Percentiles rank a stretch among this genome's conserved stretches.
phyloP scores from a whole-genome alignment of 2,797 vertebrate species.

The Urophycis tenuis region DNA sequence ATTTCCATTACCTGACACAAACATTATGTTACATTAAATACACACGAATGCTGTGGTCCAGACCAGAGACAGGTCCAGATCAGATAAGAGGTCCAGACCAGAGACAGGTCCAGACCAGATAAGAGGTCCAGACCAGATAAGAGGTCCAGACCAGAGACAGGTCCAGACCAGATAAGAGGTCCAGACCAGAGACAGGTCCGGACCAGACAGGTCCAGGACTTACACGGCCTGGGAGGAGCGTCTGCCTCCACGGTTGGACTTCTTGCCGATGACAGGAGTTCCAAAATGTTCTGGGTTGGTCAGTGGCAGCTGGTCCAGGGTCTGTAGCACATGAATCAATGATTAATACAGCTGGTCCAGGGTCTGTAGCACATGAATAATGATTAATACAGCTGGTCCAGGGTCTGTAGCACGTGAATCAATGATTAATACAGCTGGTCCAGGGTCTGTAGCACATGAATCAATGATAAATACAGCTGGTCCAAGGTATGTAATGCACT shows the following conservation, averaged over 20 bases:
- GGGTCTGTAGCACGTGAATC: conserved; percentile 67
- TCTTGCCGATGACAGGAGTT: conserved; percentile 97
- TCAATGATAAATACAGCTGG: not conserved
- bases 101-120: too few species aligned
- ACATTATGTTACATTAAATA: too few species aligned
- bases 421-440: not conserved
- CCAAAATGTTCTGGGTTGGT: conserved; percentile 98
- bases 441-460: not conserved
- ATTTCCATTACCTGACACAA: too few species aligned
- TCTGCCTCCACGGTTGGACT: conserved; percentile 88
- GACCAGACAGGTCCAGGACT: conserved; percentile 59
- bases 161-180: not conserved
- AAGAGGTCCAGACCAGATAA: too few species aligned
- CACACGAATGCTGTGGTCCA: too few species aligned
- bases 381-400: conserved; percentile 83
- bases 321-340: conserved; percentile 62
- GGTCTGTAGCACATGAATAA: not conserved
- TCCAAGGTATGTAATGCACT: not conserved
- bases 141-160: not conserved
- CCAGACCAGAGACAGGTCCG: not conserved
- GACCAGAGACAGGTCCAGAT: not conserved
- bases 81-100: not conserved
- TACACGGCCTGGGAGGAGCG: conserved; percentile 91
- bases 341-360: not conserved
- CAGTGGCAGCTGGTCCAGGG: conserved; percentile 92